Evolutionary conservation across 2,797 vertebrate species (phyloP).

Genomic region (Aplochiton taeniatus): DNA sequence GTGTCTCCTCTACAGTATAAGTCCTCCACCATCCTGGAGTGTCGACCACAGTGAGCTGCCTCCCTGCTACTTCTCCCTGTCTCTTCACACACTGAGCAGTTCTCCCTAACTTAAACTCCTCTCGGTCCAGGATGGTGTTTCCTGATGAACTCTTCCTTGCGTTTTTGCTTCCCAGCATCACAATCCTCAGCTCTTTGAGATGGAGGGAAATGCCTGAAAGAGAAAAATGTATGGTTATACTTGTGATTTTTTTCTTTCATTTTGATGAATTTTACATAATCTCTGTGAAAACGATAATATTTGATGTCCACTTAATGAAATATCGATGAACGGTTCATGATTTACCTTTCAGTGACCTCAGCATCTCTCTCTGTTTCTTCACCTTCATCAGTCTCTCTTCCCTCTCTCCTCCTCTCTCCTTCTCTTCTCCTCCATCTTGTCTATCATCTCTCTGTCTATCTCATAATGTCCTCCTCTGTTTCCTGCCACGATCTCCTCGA

Average conservation of each 20-base stretch:
- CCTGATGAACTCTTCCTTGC: conserved; percentile 1
- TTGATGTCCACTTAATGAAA: no score
- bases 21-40: conserved; percentile 7
- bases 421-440: neutral
- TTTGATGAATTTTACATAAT: no score
- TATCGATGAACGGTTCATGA: no score
- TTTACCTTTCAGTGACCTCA: neutral
- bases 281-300: no score
- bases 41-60: conserved; percentile 6
- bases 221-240: no score
- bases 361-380: neutral
- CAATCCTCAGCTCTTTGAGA: neutral
- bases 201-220: neutral
- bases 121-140: conserved; percentile 7
- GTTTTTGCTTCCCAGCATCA: neutral
- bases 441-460: neutral
- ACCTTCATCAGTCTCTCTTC: neutral
- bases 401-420: no score
- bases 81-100: neutral
- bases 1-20: neutral
- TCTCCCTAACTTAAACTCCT: neutral
- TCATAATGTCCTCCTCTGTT: no score
- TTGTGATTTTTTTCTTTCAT: no score
- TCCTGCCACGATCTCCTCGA: conserved; percentile 6
- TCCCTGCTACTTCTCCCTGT: neutral